These are phyloP conservation scores for Sebastes alutus DNA, from an alignment of 2,797 vertebrate species.

Conservation along the genomic window DNA sequence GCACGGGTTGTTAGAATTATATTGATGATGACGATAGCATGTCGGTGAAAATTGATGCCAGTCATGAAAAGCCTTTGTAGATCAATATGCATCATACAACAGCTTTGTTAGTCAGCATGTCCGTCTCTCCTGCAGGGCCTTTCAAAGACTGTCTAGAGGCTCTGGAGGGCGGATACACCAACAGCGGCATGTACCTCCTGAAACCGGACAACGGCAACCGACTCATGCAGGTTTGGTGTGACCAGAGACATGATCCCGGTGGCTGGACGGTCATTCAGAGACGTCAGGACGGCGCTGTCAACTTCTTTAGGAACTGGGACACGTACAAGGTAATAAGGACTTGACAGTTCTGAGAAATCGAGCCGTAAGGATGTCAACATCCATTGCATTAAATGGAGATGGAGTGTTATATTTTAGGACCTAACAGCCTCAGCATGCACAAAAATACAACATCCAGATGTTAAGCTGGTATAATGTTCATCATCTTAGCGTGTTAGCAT, in stretches of 20 bases:
- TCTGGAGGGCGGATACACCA: conserved; percentile 87
- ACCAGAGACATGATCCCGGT: conserved; percentile 92
- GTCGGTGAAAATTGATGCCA: background rate
- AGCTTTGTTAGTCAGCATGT: background rate
- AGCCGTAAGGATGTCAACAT: background rate
- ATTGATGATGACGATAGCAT: background rate
- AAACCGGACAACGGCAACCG: conserved; percentile 91
- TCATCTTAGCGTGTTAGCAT: background rate
- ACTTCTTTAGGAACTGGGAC: conserved; percentile 97
- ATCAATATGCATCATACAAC: background rate
- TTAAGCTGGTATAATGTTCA: background rate
- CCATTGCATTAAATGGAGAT: no score
- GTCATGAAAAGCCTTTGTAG: background rate
- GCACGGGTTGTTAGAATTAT: background rate
- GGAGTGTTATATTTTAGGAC: no score
- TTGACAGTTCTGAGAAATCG: background rate
- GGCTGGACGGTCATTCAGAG: conserved; percentile 95
- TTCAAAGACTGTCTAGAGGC: conserved; percentile 93
- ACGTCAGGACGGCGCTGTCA: conserved; percentile 91
- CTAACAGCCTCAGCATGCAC: background rate
- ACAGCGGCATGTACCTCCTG: conserved; percentile 90
- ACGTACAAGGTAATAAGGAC: conserved; percentile 87
- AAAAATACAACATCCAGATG: background rate
- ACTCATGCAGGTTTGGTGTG: conserved; percentile 96
- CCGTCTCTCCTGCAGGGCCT: conserved; percentile 80